These are phyloP conservation scores for Lagorchestes hirsutus DNA, from an alignment of 2,797 vertebrate genomes.

Conservation along the genomic window DNA sequence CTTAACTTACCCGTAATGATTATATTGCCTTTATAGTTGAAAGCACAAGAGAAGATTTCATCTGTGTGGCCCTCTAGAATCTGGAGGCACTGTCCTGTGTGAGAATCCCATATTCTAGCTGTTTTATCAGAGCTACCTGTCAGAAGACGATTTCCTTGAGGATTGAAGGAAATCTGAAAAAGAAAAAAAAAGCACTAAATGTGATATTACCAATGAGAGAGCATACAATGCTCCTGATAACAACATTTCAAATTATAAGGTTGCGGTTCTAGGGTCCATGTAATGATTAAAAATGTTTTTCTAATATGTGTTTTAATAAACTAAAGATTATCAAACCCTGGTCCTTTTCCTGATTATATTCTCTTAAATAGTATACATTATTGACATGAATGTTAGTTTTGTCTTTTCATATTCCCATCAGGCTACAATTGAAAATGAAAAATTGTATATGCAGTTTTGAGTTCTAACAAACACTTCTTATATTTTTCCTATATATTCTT, in stretches of 20 bases:
- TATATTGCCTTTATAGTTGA: slow-evolving; percentile 95
- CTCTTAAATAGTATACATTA: not conserved
- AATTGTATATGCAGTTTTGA: not conserved
- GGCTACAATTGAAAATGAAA: not conserved
- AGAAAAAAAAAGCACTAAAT: not conserved
- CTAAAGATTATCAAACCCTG: not conserved
- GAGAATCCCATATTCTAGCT: slow-evolving; percentile 93
- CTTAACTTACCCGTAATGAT: slow-evolving; percentile 93
- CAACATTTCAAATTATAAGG: not conserved
- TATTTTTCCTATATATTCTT: not conserved
- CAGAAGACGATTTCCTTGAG: slow-evolving; percentile 92
- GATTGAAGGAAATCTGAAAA: slow-evolving; percentile 94
- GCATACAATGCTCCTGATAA: not conserved
- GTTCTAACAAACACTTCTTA: not conserved
- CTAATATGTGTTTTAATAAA: not conserved
- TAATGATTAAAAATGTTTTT: slow-evolving; percentile 9
- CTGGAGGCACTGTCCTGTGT: slow-evolving; percentile 92
- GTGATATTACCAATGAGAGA: not conserved
- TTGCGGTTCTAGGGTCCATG: not conserved
- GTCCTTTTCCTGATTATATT: not conserved
- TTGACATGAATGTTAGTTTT: not conserved
- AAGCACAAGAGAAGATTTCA: slow-evolving; percentile 96
- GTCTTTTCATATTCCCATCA: not conserved
- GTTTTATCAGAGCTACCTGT: slow-evolving; percentile 96
- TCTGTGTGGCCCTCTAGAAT: slow-evolving; percentile 93